Evolutionary conservation across 2,888 invertebrate species (phyloP), one percentile per base, ranked within the genome.

Genomic region (Spialia ferax): DNA sequence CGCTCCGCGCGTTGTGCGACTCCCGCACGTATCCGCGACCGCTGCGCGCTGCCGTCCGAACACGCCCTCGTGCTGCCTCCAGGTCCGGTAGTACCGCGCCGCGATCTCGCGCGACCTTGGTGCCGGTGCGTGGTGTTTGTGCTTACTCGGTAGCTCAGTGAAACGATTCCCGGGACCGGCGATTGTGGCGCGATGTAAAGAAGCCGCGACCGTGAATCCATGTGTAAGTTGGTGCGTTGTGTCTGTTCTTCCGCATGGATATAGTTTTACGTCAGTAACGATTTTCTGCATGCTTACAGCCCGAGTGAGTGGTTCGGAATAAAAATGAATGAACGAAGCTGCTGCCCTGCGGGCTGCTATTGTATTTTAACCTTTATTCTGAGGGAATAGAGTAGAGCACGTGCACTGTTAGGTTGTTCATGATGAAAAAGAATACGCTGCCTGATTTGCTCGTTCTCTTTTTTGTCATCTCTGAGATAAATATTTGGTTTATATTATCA

Each of bases 121-220:
- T 63, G 69, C 45, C 70, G 70, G 80, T 73, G 75, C 84, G 91
- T 91, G 86, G 91, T 95, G 95, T 86, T 89, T 93, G 87, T 94
- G 93, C 82, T 91, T 94, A 50, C 88, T 84, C 94, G 94, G 80
- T 94, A 94, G 76, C 94, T 95, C 78, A 93, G 94, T 89, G 95
- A 95, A 81, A 94, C 93, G 82, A 84, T 85, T 94, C 95, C 90
- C 96, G 96, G 78, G 96, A 95, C 80, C 97, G 96, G 82, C 97
- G 94, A 79, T 96, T 96, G 87, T 91, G 92, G 93, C 91, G 93
- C 90, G 86, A 93, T 93, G 93, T 93, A 86, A 91, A 85, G 87
- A 85, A 89, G 85, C 87, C 85, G 87, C 86, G 84, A 86, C 86
- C 86, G 87, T 86, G 86, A 89, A 88, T 89, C 81, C 82, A 93